These are phyloP conservation scores for Tamias sibiricus DNA, from an alignment of 2,113 vertebrate genomes.

Conservation along the genomic window DNA sequence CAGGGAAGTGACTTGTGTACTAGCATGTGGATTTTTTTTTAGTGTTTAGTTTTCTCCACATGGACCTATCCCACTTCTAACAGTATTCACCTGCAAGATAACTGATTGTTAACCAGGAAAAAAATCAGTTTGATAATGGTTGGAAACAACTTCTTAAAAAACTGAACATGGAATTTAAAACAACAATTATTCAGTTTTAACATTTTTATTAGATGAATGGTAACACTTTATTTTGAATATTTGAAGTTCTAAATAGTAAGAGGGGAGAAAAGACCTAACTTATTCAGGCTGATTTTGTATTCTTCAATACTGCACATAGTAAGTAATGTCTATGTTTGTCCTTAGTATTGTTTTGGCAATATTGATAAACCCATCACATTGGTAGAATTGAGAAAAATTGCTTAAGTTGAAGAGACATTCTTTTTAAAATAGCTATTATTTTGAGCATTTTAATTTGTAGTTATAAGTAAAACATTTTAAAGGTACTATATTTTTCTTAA, in stretches of 20 bases:
- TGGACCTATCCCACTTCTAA: neutral
- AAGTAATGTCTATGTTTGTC: neutral
- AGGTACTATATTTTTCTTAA: neutral
- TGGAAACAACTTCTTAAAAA: constrained; percentile 9
- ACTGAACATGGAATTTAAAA: neutral
- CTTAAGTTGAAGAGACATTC: neutral
- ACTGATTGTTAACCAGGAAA: neutral
- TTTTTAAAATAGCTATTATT: neutral
- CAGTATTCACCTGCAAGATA: neutral
- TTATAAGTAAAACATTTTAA: neutral
- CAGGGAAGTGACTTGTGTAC: neutral
- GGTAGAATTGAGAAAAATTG: neutral
- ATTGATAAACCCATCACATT: neutral
- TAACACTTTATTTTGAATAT: neutral
- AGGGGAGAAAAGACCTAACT: neutral
- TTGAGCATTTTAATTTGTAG: neutral
- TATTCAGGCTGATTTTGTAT: neutral
- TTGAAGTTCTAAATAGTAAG: neutral
- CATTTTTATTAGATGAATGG: neutral
- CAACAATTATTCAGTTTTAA: neutral
- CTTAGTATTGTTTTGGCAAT: neutral
- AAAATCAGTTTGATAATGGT: neutral
- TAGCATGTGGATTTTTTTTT: neutral
- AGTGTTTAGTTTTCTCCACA: neutral
- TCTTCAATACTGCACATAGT: neutral